phyloP scores from a whole-genome alignment of 1,140 invertebrate species.

The Trissolcus basalis region DNA sequence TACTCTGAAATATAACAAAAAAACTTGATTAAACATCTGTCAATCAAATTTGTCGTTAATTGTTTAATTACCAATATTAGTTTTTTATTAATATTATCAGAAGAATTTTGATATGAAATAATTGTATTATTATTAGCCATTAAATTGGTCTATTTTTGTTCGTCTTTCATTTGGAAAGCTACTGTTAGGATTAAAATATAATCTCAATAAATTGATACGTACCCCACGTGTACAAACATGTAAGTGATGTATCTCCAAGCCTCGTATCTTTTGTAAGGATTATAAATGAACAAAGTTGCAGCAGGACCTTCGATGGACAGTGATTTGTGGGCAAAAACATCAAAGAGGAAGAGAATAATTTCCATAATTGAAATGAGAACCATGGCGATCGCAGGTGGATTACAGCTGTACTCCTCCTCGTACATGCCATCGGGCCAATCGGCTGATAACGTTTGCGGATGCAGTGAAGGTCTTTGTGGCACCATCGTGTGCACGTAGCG shows the following conservation, averaged over 20 bases:
- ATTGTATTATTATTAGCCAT: too few species aligned
- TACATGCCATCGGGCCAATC: slow-evolving; percentile 85
- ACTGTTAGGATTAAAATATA: too few species aligned
- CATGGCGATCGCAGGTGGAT: slow-evolving; percentile 91
- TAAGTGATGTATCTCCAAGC: slow-evolving; percentile 96
- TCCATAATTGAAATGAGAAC: slow-evolving; percentile 84
- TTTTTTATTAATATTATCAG: too few species aligned
- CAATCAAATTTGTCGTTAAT: too few species aligned
- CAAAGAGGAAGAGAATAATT: slow-evolving; percentile 83
- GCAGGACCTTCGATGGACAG: slow-evolving; percentile 80
- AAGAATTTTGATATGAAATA: too few species aligned
- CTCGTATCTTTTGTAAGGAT: slow-evolving; percentile 90
- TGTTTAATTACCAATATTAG: too few species aligned
- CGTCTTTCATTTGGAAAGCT: too few species aligned
- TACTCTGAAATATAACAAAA: slow-evolving; percentile 75
- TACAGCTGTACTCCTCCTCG: slow-evolving; percentile 90
- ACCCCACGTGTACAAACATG: slow-evolving; percentile 98
- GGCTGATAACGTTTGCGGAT: slow-evolving; percentile 61
- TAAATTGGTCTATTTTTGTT: too few species aligned
- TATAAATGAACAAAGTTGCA: slow-evolving; percentile 89
- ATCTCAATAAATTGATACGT: too few species aligned
- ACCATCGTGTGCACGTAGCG: slow-evolving; percentile 76
- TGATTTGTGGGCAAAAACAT: slow-evolving; percentile 74
- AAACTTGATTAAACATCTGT: too few species aligned
- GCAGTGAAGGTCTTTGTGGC: slow-evolving; percentile 73